Conservation (phyloP, 1,140 invertebrate genomes). For the silkworm (Bombyx mori) region DNA sequence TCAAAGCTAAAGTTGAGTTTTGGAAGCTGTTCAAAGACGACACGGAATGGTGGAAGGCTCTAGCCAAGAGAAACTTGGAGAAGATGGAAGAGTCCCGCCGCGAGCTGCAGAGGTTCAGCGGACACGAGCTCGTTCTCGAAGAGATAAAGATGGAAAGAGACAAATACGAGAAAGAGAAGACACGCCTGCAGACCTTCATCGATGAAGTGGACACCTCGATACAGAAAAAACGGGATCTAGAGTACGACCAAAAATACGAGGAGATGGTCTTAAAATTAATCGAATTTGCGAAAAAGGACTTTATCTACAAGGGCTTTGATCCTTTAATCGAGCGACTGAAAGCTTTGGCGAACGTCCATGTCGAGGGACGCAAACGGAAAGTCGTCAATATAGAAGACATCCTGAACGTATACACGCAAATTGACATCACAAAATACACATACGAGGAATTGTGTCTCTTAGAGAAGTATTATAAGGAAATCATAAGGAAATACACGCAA, state of each 20-base stretch:
- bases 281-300: constrained; percentile 63
- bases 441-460: constrained; percentile 57
- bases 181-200: constrained; percentile 53
- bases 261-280: constrained; percentile 60
- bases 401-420: constrained; percentile 48
- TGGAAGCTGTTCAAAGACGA: constrained; percentile 68
- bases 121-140: constrained; percentile 55
- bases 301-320: constrained; percentile 69
- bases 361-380: constrained; percentile 44
- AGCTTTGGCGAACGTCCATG: constrained; percentile 44
- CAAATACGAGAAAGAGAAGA: constrained; percentile 52
- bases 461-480: constrained; percentile 60
- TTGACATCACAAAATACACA: constrained; percentile 51
- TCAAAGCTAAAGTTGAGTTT: constrained; percentile 47
- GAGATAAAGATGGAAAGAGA: constrained; percentile 50
- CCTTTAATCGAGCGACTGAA: constrained; percentile 62
- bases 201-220: constrained; percentile 58
- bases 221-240: constrained; percentile 49
- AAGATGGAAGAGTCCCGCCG: constrained; percentile 63
- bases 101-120: constrained; percentile 62
- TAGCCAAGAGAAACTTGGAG: constrained; percentile 62
- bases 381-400: constrained; percentile 48
- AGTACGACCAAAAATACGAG: constrained; percentile 62
- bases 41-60: constrained; percentile 64
- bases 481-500: constrained; percentile 52